Conservation (phyloP, 2,113 vertebrate species). For the Ciconia maguari region DNA sequence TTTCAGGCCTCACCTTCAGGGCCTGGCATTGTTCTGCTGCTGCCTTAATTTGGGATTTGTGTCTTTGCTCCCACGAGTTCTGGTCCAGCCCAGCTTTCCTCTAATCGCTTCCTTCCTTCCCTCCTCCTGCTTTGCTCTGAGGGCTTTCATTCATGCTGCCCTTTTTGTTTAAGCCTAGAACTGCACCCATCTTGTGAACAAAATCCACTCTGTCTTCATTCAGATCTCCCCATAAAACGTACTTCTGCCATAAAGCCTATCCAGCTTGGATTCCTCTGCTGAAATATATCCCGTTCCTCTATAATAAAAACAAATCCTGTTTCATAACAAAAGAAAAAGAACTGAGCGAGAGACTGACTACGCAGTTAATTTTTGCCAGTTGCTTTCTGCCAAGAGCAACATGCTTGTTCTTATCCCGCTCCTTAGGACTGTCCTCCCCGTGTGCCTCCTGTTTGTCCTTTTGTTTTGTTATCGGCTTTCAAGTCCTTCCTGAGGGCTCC, state of each 20-base stretch:
- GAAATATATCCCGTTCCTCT: not conserved
- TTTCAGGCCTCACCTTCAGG: not conserved
- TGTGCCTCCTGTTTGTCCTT: constrained; percentile 28
- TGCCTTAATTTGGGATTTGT: not conserved
- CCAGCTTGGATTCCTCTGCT: not conserved
- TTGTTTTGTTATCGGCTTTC: not conserved
- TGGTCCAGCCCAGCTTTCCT: not conserved
- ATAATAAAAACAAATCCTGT: constrained; percentile 15
- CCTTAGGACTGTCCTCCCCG: not conserved
- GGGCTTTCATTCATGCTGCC: not conserved
- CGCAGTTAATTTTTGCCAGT: not conserved
- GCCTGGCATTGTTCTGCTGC: not conserved
- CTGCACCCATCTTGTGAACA: not conserved
- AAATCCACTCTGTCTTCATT: not conserved
- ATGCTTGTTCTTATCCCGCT: not conserved
- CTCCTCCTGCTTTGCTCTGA: not conserved
- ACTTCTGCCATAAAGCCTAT: not conserved
- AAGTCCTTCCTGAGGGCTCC: not conserved
- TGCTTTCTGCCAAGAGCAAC: constrained; percentile 49
- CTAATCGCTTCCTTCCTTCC: not conserved
- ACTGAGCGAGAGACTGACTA: not conserved
- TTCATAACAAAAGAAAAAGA: constrained; percentile 48
- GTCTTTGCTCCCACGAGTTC: not conserved
- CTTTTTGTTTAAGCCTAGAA: not conserved
- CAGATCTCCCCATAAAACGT: not conserved